These are phyloP conservation scores for Thalassarche chlororhynchos DNA, from an alignment of 2,113 vertebrate species.

Conservation along the genomic window DNA sequence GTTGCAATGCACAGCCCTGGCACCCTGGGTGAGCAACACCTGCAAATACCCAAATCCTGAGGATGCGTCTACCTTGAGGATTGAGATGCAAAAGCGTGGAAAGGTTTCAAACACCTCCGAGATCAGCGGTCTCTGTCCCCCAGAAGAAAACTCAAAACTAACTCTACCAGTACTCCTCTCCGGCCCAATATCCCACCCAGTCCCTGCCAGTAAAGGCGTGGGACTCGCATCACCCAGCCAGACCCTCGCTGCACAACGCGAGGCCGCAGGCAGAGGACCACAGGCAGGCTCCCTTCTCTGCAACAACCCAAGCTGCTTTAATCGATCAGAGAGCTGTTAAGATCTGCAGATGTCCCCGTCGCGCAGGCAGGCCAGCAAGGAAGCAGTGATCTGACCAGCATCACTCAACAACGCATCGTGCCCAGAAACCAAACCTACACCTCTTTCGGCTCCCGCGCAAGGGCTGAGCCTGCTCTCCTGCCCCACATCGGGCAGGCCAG, in stretches of 20 bases:
- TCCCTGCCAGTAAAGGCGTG: background rate
- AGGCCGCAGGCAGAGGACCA: background rate
- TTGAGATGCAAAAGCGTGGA: background rate
- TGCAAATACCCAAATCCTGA: background rate
- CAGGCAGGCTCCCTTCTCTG: background rate
- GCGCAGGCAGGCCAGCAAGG: background rate
- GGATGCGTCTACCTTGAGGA: background rate
- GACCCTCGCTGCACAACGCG: rapidly evolving
- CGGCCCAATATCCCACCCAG: background rate
- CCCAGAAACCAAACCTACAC: conserved; percentile 10
- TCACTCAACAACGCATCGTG: background rate
- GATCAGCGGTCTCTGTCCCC: background rate
- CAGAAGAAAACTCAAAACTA: background rate
- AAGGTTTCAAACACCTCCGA: background rate
- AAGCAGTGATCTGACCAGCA: background rate
- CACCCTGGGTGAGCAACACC: background rate
- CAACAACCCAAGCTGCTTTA: background rate
- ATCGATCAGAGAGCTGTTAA: background rate
- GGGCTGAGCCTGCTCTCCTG: background rate
- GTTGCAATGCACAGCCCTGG: background rate
- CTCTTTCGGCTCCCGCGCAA: background rate
- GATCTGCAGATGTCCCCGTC: background rate
- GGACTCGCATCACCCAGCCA: rapidly evolving
- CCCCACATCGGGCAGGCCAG: background rate
- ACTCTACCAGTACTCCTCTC: background rate